These are phyloP conservation scores for Chauna torquata DNA, from an alignment of 2,113 vertebrate genomes.

Conservation along the genomic window DNA sequence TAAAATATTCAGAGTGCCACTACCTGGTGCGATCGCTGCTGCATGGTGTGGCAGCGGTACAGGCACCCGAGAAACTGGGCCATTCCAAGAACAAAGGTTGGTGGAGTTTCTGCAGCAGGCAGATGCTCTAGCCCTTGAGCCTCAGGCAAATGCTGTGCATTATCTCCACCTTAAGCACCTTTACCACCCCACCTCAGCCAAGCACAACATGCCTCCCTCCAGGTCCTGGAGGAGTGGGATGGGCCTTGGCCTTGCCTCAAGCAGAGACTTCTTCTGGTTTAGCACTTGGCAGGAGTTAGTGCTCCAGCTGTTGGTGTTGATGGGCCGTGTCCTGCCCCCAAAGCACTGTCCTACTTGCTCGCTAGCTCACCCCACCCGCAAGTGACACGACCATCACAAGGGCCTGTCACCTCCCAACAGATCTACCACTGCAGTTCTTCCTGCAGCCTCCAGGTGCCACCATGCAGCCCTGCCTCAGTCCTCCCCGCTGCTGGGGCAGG, in stretches of 20 bases:
- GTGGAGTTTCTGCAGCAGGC: not conserved
- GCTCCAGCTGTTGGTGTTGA: not conserved
- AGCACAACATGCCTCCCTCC: too few species aligned
- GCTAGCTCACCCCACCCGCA: not conserved
- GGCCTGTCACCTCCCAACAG: not conserved
- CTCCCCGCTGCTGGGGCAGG: not conserved
- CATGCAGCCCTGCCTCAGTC: accelerated
- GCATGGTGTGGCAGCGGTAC: accelerated
- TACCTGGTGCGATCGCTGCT: not conserved
- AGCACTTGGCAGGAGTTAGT: not conserved
- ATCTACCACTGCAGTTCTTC: not conserved
- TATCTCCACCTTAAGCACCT: not conserved
- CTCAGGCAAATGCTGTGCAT: not conserved
- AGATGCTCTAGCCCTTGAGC: not conserved
- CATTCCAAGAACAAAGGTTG: not conserved
- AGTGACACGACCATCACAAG: accelerated
- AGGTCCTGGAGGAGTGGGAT: not conserved
- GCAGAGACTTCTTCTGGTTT: not conserved
- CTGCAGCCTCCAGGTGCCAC: not conserved
- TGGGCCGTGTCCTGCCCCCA: not conserved
- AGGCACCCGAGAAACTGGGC: not conserved
- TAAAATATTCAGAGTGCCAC: not conserved
- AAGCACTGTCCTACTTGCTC: not conserved
- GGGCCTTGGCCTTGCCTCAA: not conserved
- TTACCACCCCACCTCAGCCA: not conserved